Percentiles rank a stretch among this genome's conserved stretches.
Conservation (phyloP, 2,113 vertebrate genomes). For the Climacteris rufus region DNA sequence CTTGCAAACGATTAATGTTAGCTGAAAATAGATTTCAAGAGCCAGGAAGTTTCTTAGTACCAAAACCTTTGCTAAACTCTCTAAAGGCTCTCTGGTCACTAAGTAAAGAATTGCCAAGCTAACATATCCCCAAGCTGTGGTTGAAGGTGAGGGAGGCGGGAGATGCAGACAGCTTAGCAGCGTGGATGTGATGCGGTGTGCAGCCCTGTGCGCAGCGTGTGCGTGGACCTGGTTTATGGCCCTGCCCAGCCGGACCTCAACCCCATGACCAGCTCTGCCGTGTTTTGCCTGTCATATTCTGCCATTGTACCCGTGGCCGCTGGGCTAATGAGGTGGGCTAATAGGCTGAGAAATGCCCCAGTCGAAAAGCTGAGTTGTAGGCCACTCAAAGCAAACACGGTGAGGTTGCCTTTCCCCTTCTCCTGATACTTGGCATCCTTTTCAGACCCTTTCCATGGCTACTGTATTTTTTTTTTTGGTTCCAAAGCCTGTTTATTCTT, state of each 20-base stretch:
- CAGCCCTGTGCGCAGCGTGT: fast-evolving
- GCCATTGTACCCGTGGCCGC: fast-evolving
- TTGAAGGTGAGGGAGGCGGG: background rate
- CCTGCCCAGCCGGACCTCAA: background rate
- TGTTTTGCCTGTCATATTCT: background rate
- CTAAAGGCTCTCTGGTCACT: background rate
- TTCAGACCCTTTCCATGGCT: background rate
- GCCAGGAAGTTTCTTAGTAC: background rate
- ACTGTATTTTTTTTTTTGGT: background rate
- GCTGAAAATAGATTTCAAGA: background rate
- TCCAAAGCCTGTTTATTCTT: background rate
- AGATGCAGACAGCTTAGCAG: background rate
- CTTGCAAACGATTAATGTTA: background rate
- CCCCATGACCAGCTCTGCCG: fast-evolving
- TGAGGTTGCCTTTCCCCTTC: background rate
- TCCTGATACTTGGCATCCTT: background rate
- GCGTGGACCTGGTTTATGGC: fast-evolving
- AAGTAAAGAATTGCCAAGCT: background rate
- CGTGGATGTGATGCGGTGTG: fast-evolving
- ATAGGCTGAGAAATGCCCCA: background rate
- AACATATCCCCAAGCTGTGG: fast-evolving
- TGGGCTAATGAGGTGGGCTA: background rate
- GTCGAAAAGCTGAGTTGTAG: background rate
- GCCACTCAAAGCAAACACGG: fast-evolving
- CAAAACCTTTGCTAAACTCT: background rate